A percentile compares a stretch with the other conserved stretches of the same genome.
Evolutionary conservation across 1,140 invertebrate species (phyloP).

Genomic region (Solenopsis fugax): DNA sequence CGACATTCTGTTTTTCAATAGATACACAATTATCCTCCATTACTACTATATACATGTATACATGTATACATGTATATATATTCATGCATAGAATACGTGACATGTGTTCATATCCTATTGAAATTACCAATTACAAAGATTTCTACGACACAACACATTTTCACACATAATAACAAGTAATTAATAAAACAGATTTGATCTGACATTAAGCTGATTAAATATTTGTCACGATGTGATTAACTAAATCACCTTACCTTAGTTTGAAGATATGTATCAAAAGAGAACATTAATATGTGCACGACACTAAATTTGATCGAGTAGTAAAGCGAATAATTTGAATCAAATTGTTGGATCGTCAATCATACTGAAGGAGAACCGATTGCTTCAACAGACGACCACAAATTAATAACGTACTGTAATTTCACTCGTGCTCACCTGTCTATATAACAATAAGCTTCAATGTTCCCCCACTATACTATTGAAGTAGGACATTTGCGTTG

Average conservation of each 20-base stretch:
- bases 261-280: constrained; percentile 30
- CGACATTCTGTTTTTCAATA: not conserved
- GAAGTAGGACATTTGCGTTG: constrained; percentile 45
- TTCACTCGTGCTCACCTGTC: constrained; percentile 73
- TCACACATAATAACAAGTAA: not conserved
- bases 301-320: constrained; percentile 48
- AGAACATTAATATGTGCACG: constrained; percentile 3
- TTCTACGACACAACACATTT: not conserved
- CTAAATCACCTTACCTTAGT: constrained; percentile 56
- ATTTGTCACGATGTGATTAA: not conserved
- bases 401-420: constrained; percentile 78
- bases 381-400: constrained; percentile 65
- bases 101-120: not conserved
- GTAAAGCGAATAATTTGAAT: constrained; percentile 43
- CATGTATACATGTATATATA: not conserved
- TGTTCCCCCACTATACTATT: constrained; percentile 69
- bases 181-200: not conserved
- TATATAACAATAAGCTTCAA: constrained; percentile 74
- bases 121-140: not conserved
- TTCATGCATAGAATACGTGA: not conserved
- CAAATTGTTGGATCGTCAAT: constrained; percentile 46
- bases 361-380: constrained; percentile 59
- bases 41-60: not conserved
- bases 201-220: not conserved
- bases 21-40: not conserved